A percentile compares a stretch with the other conserved stretches of the same genome.
Conservation (phyloP, 2,797 vertebrate species). For the Trichosurus vulpecula region DNA sequence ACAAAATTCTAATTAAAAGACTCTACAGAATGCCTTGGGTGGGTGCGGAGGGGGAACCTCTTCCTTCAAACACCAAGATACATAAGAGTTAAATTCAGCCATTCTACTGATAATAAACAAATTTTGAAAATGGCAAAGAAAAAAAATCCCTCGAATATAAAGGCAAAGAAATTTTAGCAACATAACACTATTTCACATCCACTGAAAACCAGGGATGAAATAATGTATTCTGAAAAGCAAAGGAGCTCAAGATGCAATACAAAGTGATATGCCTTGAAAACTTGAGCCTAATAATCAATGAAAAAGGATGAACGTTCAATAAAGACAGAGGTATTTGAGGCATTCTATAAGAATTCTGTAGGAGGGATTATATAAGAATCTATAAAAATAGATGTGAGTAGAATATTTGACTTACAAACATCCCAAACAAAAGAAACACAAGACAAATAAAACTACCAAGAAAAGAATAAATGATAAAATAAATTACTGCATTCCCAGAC, state of each 20-base stretch:
- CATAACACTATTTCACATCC: neutral
- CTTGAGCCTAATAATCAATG: neutral
- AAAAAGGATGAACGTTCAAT: neutral
- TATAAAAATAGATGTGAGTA: neutral
- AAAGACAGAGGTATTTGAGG: neutral
- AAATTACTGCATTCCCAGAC: neutral
- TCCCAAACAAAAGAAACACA: neutral
- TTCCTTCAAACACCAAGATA: neutral
- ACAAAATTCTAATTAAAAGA: neutral
- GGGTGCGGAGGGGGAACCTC: fast-evolving
- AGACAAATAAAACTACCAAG: neutral
- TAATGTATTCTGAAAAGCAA: neutral
- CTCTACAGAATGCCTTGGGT: neutral
- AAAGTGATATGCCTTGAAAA: neutral
- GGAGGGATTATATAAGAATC: neutral
- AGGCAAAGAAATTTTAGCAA: neutral
- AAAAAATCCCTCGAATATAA: neutral
- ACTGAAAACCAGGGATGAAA: neutral
- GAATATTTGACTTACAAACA: neutral
- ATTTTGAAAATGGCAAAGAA: neutral
- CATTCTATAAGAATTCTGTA: neutral
- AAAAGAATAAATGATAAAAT: neutral
- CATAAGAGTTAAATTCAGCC: neutral
- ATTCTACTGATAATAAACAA: neutral
- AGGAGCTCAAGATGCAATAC: neutral